phyloP scores from a whole-genome alignment of 2,113 vertebrate genomes.

The Corythoichthys intestinalis region DNA sequence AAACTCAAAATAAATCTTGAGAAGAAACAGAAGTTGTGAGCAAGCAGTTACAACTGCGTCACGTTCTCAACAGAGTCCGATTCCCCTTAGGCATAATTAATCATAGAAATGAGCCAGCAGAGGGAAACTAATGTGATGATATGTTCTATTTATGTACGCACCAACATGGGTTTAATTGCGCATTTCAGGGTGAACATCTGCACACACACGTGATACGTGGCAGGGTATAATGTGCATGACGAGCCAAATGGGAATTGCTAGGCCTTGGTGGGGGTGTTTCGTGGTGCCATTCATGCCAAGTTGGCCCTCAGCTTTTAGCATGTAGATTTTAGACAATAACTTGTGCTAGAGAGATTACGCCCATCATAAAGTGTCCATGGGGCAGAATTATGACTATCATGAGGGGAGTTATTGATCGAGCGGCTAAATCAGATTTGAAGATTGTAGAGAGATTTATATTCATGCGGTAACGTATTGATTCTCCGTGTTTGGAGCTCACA shows the following conservation, averaged over 20 bases:
- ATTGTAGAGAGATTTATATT: constrained; percentile 28
- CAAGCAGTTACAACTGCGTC: background rate
- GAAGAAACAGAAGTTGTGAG: background rate
- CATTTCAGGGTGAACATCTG: constrained; percentile 1
- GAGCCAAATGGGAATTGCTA: background rate
- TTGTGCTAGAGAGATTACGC: background rate
- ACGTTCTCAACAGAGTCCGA: background rate
- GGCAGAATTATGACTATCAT: background rate
- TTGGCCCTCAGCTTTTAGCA: background rate
- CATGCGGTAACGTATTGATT: constrained; percentile 42
- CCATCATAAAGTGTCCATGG: background rate
- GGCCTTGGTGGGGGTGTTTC: background rate
- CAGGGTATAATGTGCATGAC: background rate
- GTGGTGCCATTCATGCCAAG: background rate
- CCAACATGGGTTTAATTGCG: background rate
- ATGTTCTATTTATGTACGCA: background rate
- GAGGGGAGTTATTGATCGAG: constrained; percentile 37
- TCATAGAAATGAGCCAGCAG: background rate
- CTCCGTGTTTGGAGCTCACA: constrained; percentile 22
- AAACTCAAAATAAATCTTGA: too few relatives aligned
- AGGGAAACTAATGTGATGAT: background rate
- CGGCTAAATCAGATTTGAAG: constrained; percentile 36
- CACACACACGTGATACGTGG: background rate
- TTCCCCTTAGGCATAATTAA: background rate
- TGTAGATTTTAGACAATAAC: background rate